Evolutionary conservation across 2,113 vertebrate genomes (phyloP).

Genomic region (Rhynchomys soricoides): DNA sequence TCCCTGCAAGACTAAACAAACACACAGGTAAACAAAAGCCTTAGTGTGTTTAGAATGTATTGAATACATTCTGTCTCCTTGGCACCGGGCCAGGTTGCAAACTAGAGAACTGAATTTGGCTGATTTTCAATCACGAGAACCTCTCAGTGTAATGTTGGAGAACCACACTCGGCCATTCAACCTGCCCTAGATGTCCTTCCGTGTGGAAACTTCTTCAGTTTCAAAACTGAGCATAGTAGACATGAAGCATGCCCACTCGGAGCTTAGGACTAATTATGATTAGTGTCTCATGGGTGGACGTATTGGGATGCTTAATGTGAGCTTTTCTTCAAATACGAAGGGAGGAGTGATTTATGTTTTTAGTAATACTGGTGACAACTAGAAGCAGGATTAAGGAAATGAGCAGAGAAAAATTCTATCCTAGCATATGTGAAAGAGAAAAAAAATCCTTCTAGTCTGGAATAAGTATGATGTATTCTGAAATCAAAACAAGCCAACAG

Average conservation of each 20-base stretch:
- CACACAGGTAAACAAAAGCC: slow-evolving; percentile 33
- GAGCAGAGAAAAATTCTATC: not conserved
- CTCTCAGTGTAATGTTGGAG: not conserved
- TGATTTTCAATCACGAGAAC: not conserved
- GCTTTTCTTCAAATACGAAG: not conserved
- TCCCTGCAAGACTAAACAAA: slow-evolving; percentile 56
- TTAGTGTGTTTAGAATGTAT: slow-evolving; percentile 41
- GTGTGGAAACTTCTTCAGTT: not conserved
- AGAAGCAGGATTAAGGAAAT: not conserved
- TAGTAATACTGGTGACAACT: not conserved
- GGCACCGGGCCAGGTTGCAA: not conserved
- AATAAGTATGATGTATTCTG: not conserved
- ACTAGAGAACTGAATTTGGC: slow-evolving; percentile 43
- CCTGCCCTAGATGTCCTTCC: not conserved
- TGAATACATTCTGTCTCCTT: slow-evolving; percentile 40
- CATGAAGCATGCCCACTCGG: not conserved
- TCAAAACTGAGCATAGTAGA: not conserved
- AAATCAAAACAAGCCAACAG: not conserved
- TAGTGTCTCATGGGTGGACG: not conserved
- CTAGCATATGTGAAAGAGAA: not conserved
- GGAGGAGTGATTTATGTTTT: not conserved
- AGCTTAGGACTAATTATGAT: not conserved
- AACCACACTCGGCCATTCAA: not conserved
- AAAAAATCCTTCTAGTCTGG: not conserved
- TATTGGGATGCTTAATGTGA: not conserved